Evolutionary conservation across 2,797 vertebrate species (phyloP).

Genomic region (Moxostoma hubbsi): DNA sequence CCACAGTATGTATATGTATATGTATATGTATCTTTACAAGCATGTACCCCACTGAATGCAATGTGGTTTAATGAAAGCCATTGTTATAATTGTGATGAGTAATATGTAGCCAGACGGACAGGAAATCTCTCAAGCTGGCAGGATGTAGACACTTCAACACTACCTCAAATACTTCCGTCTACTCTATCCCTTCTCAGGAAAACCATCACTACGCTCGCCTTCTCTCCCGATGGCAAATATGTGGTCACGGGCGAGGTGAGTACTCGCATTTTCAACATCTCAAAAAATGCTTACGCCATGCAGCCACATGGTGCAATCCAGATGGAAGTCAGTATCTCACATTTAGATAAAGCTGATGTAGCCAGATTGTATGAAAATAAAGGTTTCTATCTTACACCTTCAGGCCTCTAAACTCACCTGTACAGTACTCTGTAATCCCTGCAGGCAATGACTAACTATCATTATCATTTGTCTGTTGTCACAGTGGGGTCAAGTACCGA

Average conservation of each 20-base stretch:
- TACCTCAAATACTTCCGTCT: conserved; percentile 48
- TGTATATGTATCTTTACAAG: too few relatives aligned
- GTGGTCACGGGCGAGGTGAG: conserved; percentile 98
- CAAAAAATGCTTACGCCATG: not conserved
- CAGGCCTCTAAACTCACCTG: not conserved
- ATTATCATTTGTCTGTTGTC: conserved; percentile 2
- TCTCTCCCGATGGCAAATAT: conserved; percentile 95
- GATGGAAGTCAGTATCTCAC: not conserved
- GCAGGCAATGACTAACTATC: not conserved
- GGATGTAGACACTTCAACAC: conserved; percentile 52
- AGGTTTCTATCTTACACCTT: not conserved
- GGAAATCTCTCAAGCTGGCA: conserved; percentile 40
- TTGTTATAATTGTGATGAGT: conserved; percentile 24
- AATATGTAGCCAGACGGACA: conserved; percentile 36
- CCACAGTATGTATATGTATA: too few relatives aligned
- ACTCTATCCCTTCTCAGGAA: conserved; percentile 81
- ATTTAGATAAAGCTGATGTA: not conserved
- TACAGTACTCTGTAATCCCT: conserved; percentile 11
- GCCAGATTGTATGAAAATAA: conserved; percentile 24
- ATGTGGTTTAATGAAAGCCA: conserved; percentile 3
- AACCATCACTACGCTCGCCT: conserved; percentile 94
- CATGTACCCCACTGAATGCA: not conserved
- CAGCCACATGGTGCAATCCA: not conserved
- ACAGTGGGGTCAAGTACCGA: conserved; percentile 12
- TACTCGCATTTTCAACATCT: conserved; percentile 37